Percentiles rank a stretch among this genome's conserved stretches.
Evolutionary conservation across 2,113 vertebrate species (phyloP).

Genomic region (Pterocles orientalis): DNA sequence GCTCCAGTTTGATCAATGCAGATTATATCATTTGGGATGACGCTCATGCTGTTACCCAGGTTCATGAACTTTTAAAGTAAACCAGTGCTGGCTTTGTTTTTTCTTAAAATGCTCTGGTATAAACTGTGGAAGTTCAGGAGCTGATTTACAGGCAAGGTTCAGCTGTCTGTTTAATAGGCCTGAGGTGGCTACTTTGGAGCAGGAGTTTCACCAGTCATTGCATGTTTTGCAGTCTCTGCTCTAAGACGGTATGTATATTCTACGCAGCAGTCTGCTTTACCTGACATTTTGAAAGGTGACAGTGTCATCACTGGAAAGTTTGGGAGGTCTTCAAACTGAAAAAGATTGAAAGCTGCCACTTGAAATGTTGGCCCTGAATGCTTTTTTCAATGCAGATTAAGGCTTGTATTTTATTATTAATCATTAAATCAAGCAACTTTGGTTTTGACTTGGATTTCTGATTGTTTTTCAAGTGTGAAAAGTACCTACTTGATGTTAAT

Average conservation of each 20-base stretch:
- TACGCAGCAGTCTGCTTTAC: accelerated
- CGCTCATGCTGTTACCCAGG: not conserved
- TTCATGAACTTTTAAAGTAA: constrained; percentile 54
- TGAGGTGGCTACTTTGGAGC: not conserved
- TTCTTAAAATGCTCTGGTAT: not conserved
- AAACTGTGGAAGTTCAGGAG: constrained; percentile 6
- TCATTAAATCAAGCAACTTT: not conserved
- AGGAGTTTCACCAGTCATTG: not conserved
- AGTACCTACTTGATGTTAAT: not conserved
- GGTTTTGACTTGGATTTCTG: not conserved
- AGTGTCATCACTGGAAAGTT: not conserved
- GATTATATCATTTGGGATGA: not conserved
- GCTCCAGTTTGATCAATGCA: not conserved
- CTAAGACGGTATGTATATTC: not conserved
- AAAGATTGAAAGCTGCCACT: not conserved
- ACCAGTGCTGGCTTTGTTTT: constrained; percentile 1
- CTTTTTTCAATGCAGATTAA: not conserved
- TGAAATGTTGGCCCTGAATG: not conserved
- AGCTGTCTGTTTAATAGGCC: not conserved
- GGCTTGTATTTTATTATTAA: not conserved
- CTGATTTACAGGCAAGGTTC: not conserved
- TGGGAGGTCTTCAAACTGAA: not conserved
- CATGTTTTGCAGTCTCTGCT: not conserved
- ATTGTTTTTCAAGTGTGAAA: not conserved
- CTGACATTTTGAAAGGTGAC: accelerated